A percentile compares a stretch with the other conserved stretches of the same genome.
Conservation (phyloP, 2,888 invertebrate species). For the Yponomeuta cagnagella region DNA sequence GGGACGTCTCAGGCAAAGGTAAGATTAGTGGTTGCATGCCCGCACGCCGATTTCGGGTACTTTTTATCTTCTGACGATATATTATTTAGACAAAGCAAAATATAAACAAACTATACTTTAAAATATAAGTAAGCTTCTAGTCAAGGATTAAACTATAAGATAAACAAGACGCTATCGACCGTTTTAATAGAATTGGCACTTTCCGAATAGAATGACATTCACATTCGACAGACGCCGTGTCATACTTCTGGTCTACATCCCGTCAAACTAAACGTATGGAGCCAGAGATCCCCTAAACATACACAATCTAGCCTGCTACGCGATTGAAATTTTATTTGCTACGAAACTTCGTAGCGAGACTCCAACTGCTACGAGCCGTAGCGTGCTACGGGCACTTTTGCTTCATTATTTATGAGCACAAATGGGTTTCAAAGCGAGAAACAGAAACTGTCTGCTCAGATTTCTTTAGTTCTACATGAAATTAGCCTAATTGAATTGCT, state of each 20-base stretch:
- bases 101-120: too few species aligned
- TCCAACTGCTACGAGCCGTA: neutral
- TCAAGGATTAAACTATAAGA: too few species aligned
- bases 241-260: neutral
- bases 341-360: neutral
- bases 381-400: neutral
- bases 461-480: too few species aligned
- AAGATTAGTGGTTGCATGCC: too few species aligned
- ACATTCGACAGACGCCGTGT: neutral
- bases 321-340: neutral
- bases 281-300: neutral
- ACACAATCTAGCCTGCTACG: too few species aligned
- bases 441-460: too few species aligned
- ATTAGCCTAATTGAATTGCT: too few species aligned
- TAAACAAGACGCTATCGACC: neutral
- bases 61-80: too few species aligned
- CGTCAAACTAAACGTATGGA: neutral
- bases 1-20: too few species aligned
- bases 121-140: too few species aligned
- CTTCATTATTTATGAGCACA: neutral
- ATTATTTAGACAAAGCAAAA: too few species aligned
- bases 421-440: neutral
- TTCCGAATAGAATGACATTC: neutral
- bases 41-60: too few species aligned
- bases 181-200: neutral